Percentiles rank a stretch among this genome's conserved stretches.
Evolutionary conservation across 2,113 vertebrate genomes (phyloP).

Genomic region (Nettapus auritus): DNA sequence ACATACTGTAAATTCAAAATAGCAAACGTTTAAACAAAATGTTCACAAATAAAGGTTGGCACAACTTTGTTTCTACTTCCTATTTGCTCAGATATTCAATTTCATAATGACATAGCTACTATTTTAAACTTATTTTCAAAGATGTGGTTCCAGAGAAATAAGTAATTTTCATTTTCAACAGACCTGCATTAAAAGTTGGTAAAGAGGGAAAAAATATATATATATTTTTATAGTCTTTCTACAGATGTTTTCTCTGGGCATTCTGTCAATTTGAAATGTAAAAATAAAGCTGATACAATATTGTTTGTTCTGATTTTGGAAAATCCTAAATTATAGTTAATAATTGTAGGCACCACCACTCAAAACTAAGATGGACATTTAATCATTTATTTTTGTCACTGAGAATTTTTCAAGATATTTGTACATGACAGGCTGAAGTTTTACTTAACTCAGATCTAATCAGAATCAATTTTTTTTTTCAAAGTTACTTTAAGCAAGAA

Average conservation of each 20-base stretch:
- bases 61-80: not conserved
- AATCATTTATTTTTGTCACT: not conserved
- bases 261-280: not conserved
- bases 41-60: not conserved
- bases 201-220: rapidly evolving
- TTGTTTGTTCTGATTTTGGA: slow-evolving; percentile 12
- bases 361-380: not conserved
- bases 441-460: not conserved
- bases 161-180: not conserved
- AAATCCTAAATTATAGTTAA: not conserved
- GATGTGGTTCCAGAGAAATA: not conserved
- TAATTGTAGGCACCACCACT: not conserved
- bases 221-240: not conserved
- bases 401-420: not conserved
- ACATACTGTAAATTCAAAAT: not conserved
- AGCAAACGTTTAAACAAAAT: not conserved
- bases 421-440: not conserved
- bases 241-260: not conserved
- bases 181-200: not conserved
- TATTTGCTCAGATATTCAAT: not conserved
- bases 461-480: not conserved
- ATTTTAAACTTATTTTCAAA: not conserved
- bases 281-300: not conserved
- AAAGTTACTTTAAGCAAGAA: not conserved
- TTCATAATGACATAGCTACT: not conserved